Base-by-base conservation (phyloP, 2,797 vertebrate genomes). In the Chelon labrosus region DNA sequence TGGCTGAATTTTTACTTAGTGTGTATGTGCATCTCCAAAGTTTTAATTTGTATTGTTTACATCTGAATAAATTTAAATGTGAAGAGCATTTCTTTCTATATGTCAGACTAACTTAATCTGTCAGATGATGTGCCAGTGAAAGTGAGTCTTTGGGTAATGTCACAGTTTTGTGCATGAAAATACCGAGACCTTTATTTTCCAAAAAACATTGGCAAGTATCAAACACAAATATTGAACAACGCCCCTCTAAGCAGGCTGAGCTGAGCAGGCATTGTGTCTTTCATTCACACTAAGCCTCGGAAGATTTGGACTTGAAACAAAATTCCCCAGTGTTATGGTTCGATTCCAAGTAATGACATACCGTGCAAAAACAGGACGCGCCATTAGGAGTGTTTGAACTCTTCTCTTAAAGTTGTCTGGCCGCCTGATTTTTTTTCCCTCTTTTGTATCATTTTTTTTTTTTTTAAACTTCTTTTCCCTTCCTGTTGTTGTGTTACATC, bases 341-440 rank as follows among this genome's bases (percentile, higher is more conserved):
- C 13, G 62, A 85, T 83, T 93, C 90, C 91, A 90, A 89, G 84
- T 81, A 88, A 86, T 89, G 91, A 89, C 85, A 85, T 77, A 77
- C 59, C 55, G 54, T 65, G 79, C 58, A 80, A 86, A 91, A 90
- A 87, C 85, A 91, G 77, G 90, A 93, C 84, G 82, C 53, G 60
- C 50, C 72, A 76, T 90, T 85, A 90, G 82, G 75, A 81, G 63
- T 31, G 64, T 80, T 77, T 86, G 72, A 90, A 77, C 75, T 78
- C 51, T 41, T 82, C 70, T 63, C 74, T 78, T 84, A 83, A 66
- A 81, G 70, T 81, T 71, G 65, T 47, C 62, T 80, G 82, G 89
- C 61, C 63, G 73, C 61, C 73, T 58, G 65, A 63, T 73, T 72
- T 88, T 79, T 85, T 49, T 58, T 62, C 49, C 14, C n/a, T 10